phyloP scores from a whole-genome alignment of 2,113 vertebrate species.

The Sturnira hondurensis region DNA sequence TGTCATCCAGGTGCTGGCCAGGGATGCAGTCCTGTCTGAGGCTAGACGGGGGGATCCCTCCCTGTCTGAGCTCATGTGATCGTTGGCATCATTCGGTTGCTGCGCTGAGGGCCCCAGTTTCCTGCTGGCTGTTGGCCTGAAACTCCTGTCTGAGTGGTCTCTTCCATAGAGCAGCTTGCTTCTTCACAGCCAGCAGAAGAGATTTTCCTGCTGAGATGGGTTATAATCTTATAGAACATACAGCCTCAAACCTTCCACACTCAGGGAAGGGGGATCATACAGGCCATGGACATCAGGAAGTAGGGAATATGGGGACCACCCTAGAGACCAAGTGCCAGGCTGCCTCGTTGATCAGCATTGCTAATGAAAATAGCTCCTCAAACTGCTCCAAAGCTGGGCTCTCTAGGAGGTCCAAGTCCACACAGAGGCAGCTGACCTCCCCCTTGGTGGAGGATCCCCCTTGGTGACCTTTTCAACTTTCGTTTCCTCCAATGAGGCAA shows the following conservation, averaged over 20 bases:
- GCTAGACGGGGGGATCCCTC: not conserved
- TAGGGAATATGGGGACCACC: too few species aligned
- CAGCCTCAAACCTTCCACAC: not conserved
- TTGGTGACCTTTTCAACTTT: not conserved
- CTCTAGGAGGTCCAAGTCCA: not conserved
- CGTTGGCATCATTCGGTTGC: not conserved
- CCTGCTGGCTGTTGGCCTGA: not conserved
- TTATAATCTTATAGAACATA: not conserved
- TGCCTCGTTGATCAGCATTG: not conserved
- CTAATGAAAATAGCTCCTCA: not conserved
- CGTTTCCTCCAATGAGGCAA: not conserved
- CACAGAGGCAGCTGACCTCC: not conserved
- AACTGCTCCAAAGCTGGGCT: not conserved
- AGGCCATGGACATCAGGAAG: not conserved
- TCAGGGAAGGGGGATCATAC: not conserved
- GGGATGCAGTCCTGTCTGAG: not conserved
- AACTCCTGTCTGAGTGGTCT: not conserved
- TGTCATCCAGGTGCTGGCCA: not conserved
- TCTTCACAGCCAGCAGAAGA: not conserved
- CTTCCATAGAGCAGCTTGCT: not conserved
- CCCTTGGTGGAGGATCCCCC: not conserved
- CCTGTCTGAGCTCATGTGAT: not conserved
- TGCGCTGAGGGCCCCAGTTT: not conserved
- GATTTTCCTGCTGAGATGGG: not conserved
- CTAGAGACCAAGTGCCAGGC: not conserved